Base-by-base conservation (phyloP, 2,113 vertebrate genomes). In the Cathartes aura region DNA sequence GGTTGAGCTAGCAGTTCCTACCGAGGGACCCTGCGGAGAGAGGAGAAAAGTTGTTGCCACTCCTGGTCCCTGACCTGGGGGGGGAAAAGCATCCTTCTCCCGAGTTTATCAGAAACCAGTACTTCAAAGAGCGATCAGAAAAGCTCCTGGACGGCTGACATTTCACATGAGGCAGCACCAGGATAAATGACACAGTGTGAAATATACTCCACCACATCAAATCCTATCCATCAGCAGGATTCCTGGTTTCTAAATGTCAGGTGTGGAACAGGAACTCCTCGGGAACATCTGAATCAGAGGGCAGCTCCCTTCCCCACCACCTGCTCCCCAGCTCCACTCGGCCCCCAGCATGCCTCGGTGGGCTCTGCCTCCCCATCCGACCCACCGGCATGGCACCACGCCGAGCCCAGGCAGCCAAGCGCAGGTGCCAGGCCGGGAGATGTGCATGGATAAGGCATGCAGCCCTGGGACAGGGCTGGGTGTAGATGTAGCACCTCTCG, bases 221-320 rank as follows among this genome's bases (percentile, higher is more conserved):
- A 94, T 94, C 82, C 96, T 94, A 96, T 97, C 87, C 96, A 96
- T 97, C 96, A 97, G 91, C 74, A 82, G 81, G 89, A 97, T 96
- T 96, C 93, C 82, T 93, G 74, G 71, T 91, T 96, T 96, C 89
- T 83, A 91, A 91, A 96, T 90, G 79, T 91, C 95, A 88, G 81
- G 59, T 93, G 74, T 43, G 67, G 58, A 93, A 81, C 0, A 0
- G 56, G 79, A 90, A 91, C 45, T 90, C 38, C 78, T 62, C 12
- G 2, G 73, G 58, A 95, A 80, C 66, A 66, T 47, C 93, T 82
- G 94, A 96, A 87, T 85, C 71, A 43, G 67, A 89, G 45, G 21
- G n/a, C 9, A 2, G 53, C 34, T 82, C 73, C 73, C 27, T 82
- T 93, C 72, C 58, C 43, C 38, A 20, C 62, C 0, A 3, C 17